phyloP scores from a whole-genome alignment of 2,888 invertebrate genomes.

The Tryphoninae sp. region DNA sequence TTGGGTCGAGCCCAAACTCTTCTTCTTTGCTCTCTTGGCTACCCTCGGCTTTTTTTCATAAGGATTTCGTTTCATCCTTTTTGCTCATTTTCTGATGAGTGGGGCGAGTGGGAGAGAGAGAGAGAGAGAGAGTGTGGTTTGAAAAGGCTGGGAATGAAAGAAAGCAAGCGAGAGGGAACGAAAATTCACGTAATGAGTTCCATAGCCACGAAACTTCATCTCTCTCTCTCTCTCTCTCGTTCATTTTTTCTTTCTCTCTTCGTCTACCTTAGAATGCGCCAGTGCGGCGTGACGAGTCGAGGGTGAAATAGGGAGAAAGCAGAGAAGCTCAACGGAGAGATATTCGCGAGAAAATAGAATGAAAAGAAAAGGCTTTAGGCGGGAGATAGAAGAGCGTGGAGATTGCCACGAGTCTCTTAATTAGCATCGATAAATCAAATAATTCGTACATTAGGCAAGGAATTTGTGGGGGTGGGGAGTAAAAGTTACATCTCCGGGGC shows the following conservation, averaged over 20 bases:
- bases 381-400: background rate
- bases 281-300: slow-evolving; percentile 46
- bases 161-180: slow-evolving; percentile 11
- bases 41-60: background rate
- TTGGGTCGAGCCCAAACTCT: slow-evolving; percentile 14
- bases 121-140: slow-evolving; percentile 8
- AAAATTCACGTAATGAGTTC: slow-evolving; percentile 53
- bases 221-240: slow-evolving; percentile 13
- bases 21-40: slow-evolving; percentile 1
- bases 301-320: slow-evolving; percentile 29
- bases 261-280: slow-evolving; percentile 27
- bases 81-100: slow-evolving; percentile 51
- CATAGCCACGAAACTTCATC: slow-evolving; percentile 51
- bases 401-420: slow-evolving; percentile 51
- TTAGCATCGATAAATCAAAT: slow-evolving; percentile 65
- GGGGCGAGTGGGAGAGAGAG: slow-evolving; percentile 5
- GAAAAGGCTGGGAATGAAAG: slow-evolving; percentile 31
- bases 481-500: slow-evolving; percentile 36
- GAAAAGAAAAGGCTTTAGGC: slow-evolving; percentile 23
- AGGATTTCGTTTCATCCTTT: slow-evolving; percentile 54
- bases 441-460: slow-evolving; percentile 55
- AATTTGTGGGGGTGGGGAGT: slow-evolving; percentile 25
- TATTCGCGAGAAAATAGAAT: slow-evolving; percentile 45
- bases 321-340: slow-evolving; percentile 17
- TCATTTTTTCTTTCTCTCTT: background rate